Base-by-base conservation (phyloP, 2,797 vertebrate species). In the Phoebastria nigripes region DNA sequence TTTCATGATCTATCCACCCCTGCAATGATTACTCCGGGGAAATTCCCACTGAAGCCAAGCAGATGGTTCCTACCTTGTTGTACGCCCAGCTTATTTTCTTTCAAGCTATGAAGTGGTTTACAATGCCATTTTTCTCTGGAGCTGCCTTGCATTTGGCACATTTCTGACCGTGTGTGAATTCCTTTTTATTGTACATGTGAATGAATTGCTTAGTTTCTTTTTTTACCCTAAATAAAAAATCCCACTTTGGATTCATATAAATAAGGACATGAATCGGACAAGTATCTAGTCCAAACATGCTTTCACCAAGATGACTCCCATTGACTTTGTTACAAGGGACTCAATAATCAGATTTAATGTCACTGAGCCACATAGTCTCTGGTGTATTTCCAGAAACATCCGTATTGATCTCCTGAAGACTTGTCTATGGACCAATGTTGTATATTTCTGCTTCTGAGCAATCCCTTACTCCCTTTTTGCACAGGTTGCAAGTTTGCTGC, bases 31-130 rank as follows among this genome's bases (percentile, higher is more conserved):
- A 96, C 92, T 93, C 95, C 35, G 55, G 90, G 94, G 94, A 97
- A 96, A 94, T 96, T 92, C 76, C 58, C 58, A 91, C 58, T 82
- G 92, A 96, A 94, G 95, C 87, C 90, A 94, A 96, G 84, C 94
- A 97, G 96, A 96, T 97, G 92, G 92, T 93, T 95, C 76, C 82
- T 92, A 97, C 94, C 94, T 95, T 95, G 94, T 82, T 90, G 92
- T 49, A 97, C 76, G 54, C 86, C 96, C 95, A 90, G 85, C 72
- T 90, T 94, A 91, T 95, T 94, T 95, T 94, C 85, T 90, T 95
- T 82, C 80, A 82, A 89, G 70, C 94, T 84, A 52, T 76, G 82
- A 89, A 94, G 73, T 88, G 79, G 89, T 96, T 96, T 83, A 86
- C 79, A 96, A 66, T 90, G 93, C 51, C 82, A 86, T 96, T 97